A percentile compares a stretch with the other conserved stretches of the same genome.
Conservation (phyloP, 2,888 invertebrate species). For the Drosophila melanosoma region DNA sequence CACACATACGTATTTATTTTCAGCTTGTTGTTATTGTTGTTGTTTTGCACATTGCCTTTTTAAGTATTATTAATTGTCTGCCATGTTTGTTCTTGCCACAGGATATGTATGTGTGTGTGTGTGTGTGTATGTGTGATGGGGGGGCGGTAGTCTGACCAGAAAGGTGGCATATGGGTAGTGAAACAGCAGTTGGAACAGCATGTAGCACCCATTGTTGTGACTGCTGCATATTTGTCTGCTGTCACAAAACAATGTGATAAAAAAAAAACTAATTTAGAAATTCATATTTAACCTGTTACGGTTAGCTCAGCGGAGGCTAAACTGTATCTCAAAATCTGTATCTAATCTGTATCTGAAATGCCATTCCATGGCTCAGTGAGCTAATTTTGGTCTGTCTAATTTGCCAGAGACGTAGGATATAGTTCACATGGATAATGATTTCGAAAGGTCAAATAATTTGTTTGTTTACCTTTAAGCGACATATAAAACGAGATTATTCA, state of each 20-base stretch:
- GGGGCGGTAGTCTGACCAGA: background rate
- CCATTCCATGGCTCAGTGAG: constrained; percentile 47
- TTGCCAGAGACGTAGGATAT: constrained; percentile 31
- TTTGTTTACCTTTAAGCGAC: background rate
- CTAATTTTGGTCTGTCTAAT: constrained; percentile 58
- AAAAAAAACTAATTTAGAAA: constrained; percentile 62
- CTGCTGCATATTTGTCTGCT: constrained; percentile 55
- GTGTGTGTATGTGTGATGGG: background rate
- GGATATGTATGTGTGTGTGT: constrained; percentile 45
- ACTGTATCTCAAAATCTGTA: constrained; percentile 3
- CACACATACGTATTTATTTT: background rate
- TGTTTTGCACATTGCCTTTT: constrained; percentile 63
- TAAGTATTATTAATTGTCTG: constrained; percentile 81
- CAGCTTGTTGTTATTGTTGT: constrained; percentile 15
- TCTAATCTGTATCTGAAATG: constrained; percentile 15
- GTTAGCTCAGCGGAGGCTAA: constrained; percentile 1
- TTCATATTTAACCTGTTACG: constrained; percentile 55
- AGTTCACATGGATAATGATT: constrained; percentile 2
- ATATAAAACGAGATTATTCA: background rate
- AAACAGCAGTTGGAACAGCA: constrained; percentile 3
- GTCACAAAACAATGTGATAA: constrained; percentile 50
- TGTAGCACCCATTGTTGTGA: constrained; percentile 17
- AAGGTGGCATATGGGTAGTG: constrained; percentile 6
- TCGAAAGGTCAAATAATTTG: background rate
- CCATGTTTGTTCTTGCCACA: constrained; percentile 67